These are phyloP conservation scores for Melanostoma scalare DNA, from an alignment of 2,888 invertebrate species.

Conservation along the genomic window DNA sequence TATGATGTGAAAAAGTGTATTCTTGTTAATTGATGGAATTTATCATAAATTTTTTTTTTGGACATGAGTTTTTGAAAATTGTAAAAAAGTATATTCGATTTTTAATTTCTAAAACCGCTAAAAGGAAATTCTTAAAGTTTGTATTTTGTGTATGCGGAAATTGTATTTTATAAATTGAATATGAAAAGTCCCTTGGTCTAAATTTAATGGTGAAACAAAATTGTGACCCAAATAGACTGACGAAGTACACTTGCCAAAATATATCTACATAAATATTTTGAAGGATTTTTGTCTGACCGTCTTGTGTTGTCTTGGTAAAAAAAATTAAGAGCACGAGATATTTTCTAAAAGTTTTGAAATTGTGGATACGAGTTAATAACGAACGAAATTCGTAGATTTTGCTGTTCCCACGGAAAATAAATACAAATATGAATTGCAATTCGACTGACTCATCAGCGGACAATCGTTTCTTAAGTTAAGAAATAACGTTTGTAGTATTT, in stretches of 20 bases:
- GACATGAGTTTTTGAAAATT: conserved; percentile 1
- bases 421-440: too few relatives aligned
- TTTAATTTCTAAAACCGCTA: too few relatives aligned
- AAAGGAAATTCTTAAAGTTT: not conserved
- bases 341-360: not conserved
- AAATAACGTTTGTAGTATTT: too few relatives aligned
- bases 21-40: conserved; percentile 24
- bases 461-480: too few relatives aligned
- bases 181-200: conserved; percentile 54
- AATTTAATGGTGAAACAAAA: conserved; percentile 62
- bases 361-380: not conserved
- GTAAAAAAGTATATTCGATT: not conserved
- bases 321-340: not conserved
- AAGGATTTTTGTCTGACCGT: conserved; percentile 43
- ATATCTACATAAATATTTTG: conserved; percentile 27
- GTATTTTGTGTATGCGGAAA: not conserved
- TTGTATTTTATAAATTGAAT: conserved; percentile 12
- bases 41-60: conserved; percentile 7
- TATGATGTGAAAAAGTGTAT: conserved; percentile 47
- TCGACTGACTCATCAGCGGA: too few relatives aligned
- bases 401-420: too few relatives aligned
- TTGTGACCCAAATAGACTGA: conserved; percentile 60
- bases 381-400: not conserved
- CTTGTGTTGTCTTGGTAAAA: conserved; percentile 5
- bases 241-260: conserved; percentile 50